Conservation (phyloP, 1,140 invertebrate species). For the Apis mellifera region DNA sequence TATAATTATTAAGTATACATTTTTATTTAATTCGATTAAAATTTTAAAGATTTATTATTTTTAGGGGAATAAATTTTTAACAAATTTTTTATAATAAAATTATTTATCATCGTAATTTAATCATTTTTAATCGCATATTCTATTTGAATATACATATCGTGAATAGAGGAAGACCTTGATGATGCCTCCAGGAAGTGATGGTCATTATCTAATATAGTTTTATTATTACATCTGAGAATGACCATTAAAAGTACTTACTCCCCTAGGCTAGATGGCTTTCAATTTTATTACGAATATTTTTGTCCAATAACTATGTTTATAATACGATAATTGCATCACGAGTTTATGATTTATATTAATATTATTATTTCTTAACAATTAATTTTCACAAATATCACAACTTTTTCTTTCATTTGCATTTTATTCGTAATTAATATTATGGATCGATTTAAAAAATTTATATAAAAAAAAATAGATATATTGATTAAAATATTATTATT, state of each 20-base stretch:
- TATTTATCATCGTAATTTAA: no score
- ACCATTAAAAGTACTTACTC: slow-evolving; percentile 64
- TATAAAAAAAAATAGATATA: background rate
- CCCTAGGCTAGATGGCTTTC: slow-evolving; percentile 27
- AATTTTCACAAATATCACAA: background rate
- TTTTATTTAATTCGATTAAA: background rate
- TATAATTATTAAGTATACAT: background rate
- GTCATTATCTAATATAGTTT: slow-evolving; percentile 74
- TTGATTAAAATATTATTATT: background rate
- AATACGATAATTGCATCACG: background rate
- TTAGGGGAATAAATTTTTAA: background rate
- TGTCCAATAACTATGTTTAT: background rate
- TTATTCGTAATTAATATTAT: background rate
- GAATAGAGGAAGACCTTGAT: background rate
- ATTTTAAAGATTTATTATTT: background rate
- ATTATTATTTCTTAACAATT: background rate
- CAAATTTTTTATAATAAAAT: no score
- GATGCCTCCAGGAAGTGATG: slow-evolving; percentile 66
- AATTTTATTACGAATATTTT: slow-evolving; percentile 16
- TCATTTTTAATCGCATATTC: background rate
- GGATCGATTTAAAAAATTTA: background rate
- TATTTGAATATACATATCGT: background rate
- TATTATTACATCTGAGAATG: slow-evolving; percentile 66
- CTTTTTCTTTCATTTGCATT: background rate
- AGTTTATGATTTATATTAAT: background rate